Evolutionary conservation across 2,888 invertebrate genomes (phyloP), one percentile per base, ranked within the genome.

Genomic region (Platycheirus albimanus): DNA sequence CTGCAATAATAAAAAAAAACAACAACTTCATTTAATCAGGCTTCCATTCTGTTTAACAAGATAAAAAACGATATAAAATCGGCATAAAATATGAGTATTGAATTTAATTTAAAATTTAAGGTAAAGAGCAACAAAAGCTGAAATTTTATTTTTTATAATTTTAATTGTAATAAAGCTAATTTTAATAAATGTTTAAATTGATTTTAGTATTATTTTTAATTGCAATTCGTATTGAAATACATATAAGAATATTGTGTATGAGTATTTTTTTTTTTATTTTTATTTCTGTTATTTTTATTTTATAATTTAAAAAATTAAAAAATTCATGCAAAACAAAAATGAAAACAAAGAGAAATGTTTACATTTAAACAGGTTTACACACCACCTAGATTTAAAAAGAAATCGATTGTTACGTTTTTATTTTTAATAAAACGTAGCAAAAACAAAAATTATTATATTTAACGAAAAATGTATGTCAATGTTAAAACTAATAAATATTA

Each of bases 401-500:
- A 71, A 58, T 52, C 52, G 11, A 63, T 10, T 70, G 41, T 71
- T 71, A 30, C 51, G 58, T 71, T 64, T 77, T 69, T n/a, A n/a
- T n/a, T n/a, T 67, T 63, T 54, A 17, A 63, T 51, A 71, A 61
- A 81, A 77, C 52, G 61, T 71, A 71, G 43, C 67, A 72, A 69
- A 72, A 64, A 72, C 36, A 61, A 71, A 67, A 76, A 71, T 71
- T 78, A 33, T 33, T 8, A 71, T 56, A 69, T 77, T 54, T 67
- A 81, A 72, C 8, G 43, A 75, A 61, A 75, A 70, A 80, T 76
- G 69, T 70, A 85, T 80, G 72, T 85, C 78, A 79, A 85, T 85
- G 84, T 85, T 80, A 75, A 83, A 88, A 72, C 47, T 77, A 67
- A 81, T 72, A 71, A 81, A 72, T 78, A 74, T 83, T 72, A 78